Evolutionary conservation across 1,140 invertebrate species (phyloP).

Genomic region (Platorchestia sp.): DNA sequence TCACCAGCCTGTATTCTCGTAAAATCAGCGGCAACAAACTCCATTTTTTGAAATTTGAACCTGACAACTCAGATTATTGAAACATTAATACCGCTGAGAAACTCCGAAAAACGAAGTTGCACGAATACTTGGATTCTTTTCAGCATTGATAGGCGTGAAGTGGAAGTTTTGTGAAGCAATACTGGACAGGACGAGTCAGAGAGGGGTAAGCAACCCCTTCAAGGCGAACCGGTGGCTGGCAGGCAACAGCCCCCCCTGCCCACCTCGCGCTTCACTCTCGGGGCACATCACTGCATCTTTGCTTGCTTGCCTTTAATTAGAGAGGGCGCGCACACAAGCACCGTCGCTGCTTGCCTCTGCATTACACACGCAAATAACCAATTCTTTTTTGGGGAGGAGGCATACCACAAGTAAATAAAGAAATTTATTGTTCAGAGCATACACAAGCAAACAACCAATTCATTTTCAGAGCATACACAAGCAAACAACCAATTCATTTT

Average conservation of each 20-base stretch:
- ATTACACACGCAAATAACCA: neutral
- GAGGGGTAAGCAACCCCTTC: slow-evolving; percentile 51
- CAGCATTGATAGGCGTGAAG: neutral
- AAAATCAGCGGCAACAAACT: no score
- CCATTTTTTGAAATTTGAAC: neutral
- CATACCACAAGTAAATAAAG: no score
- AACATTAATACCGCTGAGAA: neutral
- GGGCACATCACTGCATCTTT: neutral
- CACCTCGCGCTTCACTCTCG: neutral
- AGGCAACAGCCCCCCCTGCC: neutral
- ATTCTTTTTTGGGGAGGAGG: no score
- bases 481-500: no score
- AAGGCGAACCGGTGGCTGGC: slow-evolving; percentile 49
- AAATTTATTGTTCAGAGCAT: no score
- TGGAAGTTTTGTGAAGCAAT: neutral
- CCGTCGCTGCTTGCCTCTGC: neutral
- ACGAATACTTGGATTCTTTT: neutral
- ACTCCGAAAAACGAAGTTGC: neutral
- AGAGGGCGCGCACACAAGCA: neutral
- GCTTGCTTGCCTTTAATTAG: neutral
- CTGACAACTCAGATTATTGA: neutral
- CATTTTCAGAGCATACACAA: no score
- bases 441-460: no score
- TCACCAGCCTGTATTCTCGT: neutral
- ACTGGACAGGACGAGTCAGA: neutral